Evolutionary conservation across 2,797 vertebrate species (phyloP), one percentile per base, ranked within the genome.

Genomic region (Psittacula derbiana): DNA sequence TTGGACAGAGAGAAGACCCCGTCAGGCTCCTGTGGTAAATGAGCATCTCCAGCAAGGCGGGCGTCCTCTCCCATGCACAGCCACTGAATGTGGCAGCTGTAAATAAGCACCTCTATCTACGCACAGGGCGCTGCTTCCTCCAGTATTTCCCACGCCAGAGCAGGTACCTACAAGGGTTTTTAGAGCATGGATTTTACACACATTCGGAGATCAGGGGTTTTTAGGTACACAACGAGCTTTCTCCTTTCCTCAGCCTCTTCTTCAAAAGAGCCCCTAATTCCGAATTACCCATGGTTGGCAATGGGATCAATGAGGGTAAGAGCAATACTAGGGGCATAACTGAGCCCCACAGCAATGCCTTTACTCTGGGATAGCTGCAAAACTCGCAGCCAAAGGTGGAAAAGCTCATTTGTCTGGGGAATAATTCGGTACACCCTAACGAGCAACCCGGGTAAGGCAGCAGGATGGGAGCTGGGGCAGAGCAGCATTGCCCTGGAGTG

Each of bases 1-100:
- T 90, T 80, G 87, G 79, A 67, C 82, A 94, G 84, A 31, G 78
- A 94, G 80, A 92, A 88, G 95, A 90, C 86, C 92, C 86, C 78
- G 82, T 95, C 92, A 92, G 91, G 92, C 91, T 79, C 5, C 86
- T 50, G 74, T 33, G 88, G 53, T 27, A 86, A 87, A 62, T 41
- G 82, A 67, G 78, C 44, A 5, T 85, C 88, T 65, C 61, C 31
- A 4, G 40, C 86, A 31, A 74, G 72, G 82, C 80, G 27, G 78
- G 57, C 13, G 16, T 46, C 74, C 60, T 67, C 60, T 90, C 57
- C 86, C 27, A 4, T 31, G 24, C 67, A 8, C 47, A 69, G 73
- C 76, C 79, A 83, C 86, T 20, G 27, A 64, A 74, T 0, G 49
- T 44, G 78, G 43, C 44, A 3, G 82, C 67, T 92, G 93, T 91